Conservation (phyloP, 2,888 invertebrate genomes). For the Pollenia labialis region DNA sequence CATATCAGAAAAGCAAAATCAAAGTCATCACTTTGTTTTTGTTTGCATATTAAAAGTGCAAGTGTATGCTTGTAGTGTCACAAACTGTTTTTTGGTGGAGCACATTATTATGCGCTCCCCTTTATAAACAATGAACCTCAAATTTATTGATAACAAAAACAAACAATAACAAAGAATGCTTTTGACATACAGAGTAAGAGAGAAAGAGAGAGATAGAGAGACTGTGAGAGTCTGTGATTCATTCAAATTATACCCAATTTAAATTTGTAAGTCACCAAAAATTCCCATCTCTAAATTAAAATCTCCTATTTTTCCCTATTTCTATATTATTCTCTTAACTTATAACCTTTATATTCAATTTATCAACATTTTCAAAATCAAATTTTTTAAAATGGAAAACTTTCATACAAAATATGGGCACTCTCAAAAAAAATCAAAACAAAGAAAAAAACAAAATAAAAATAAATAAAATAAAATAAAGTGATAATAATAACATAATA, state of each 20-base stretch:
- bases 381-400: no score
- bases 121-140: slow-evolving; percentile 27
- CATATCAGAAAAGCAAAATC: slow-evolving; percentile 11
- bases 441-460: no score
- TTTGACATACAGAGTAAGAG: slow-evolving; percentile 22
- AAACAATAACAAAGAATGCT: slow-evolving; percentile 33
- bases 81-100: neutral
- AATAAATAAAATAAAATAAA: no score
- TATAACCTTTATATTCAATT: no score
- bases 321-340: no score
- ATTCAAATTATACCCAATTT: neutral
- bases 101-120: neutral
- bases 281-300: no score
- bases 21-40: slow-evolving; percentile 26
- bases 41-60: neutral
- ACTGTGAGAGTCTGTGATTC: neutral
- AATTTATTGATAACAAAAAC: slow-evolving; percentile 42
- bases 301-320: no score
- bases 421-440: no score
- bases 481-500: no score
- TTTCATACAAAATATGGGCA: no score
- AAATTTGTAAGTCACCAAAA: neutral
- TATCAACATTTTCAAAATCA: no score
- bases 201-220: neutral
- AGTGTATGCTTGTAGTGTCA: neutral